phyloP scores from a whole-genome alignment of 2,797 vertebrate species.

The Liasis olivaceus region DNA sequence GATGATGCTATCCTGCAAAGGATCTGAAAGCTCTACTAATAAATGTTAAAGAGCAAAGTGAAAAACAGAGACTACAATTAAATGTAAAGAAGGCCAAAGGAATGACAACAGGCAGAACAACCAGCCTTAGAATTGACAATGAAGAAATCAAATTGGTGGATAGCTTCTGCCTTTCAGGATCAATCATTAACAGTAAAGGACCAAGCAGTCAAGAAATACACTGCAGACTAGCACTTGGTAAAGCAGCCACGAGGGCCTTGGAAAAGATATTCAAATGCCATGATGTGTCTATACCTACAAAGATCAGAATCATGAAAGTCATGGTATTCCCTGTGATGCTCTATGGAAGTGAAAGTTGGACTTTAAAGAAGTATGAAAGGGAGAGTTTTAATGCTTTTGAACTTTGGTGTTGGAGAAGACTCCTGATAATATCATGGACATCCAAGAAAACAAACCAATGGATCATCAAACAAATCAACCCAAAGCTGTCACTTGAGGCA shows the following conservation, averaged over 20 bases:
- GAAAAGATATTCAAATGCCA: neutral
- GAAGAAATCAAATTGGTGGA: neutral
- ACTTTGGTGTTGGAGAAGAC: too few species aligned
- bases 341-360: neutral
- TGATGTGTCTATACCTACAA: neutral
- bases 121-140: too few species aligned
- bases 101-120: neutral
- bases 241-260: neutral
- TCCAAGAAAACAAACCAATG: neutral
- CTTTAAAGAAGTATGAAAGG: neutral
- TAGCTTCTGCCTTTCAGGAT: neutral
- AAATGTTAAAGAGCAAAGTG: neutral
- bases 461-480: neutral
- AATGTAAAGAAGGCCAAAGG: neutral
- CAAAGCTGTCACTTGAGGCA: too few species aligned
- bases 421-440: too few species aligned
- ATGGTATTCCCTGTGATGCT: neutral
- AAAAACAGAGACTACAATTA: neutral
- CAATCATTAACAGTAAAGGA: neutral
- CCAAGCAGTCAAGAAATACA: neutral
- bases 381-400: too few species aligned
- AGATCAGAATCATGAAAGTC: neutral
- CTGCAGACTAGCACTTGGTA: neutral
- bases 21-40: neutral
- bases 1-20: neutral